Evolutionary conservation across 2,797 vertebrate species (phyloP), one percentile per base, ranked within the genome.

Genomic region (Eulemur rubriventer): DNA sequence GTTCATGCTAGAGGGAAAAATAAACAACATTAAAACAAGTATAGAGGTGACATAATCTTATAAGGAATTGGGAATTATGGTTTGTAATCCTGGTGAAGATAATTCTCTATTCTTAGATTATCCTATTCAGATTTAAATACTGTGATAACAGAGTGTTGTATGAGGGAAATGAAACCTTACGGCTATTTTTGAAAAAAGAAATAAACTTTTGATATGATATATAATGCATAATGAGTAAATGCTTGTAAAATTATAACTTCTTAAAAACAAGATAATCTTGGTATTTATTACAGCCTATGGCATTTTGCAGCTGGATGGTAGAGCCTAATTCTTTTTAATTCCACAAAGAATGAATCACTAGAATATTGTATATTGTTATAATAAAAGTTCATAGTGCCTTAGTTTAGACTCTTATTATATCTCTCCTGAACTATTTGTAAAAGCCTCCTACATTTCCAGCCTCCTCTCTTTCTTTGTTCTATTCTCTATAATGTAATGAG

Each of bases 141-240:
- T 93, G 4, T 65, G 81, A 78, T 16, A 57, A 50, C 20, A 57
- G 52, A 83, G 7, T 18, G 30, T 46, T 76, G 12, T 38, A 61
- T 46, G 46, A 7, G 1, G 33, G 24, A n/a, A 83, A 79, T 69
- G 43, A 95, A 96, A 90, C 5, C 46, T 70, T 91, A 55, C 35
- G 65, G 57, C 14, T 89, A 91, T 63, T 94, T 94, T 43, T 80
- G 52, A 88, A 83, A 89, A 65, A 96, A 80, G 41, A 85, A 78
- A 67, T 35, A 90, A 67, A 17, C 73, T 91, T 91, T 88, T 81
- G 35, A 86, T 89, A 41, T 70, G 46, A 33, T 82, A 89, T 59
- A 16, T 70, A 88, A 78, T 85, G 48, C 17, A 4, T 67, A 22
- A 13, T 33, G 41, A 35, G 14, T 59, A 85, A 95, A 82, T 91